Percentiles rank a stretch among this genome's conserved stretches.
phyloP scores from a whole-genome alignment of 2,888 invertebrate species.

The Athetis lepigone region DNA sequence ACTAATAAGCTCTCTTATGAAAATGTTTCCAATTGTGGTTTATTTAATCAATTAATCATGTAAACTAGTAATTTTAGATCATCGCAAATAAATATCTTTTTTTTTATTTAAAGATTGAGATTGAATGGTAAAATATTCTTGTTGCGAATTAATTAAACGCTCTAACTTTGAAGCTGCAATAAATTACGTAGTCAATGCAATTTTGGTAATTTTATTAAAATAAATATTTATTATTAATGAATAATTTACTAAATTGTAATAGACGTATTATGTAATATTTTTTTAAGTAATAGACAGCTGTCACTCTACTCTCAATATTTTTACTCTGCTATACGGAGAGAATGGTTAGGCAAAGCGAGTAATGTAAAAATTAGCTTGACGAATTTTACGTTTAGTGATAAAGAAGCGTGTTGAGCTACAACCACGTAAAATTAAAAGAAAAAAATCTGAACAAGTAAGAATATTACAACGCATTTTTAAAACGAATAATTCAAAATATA shows the following conservation, averaged over 20 bases:
- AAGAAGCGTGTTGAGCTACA: not conserved
- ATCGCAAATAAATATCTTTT: not conserved
- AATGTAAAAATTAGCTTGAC: constrained; percentile 13
- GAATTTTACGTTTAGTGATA: constrained; percentile 9
- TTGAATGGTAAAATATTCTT: not conserved
- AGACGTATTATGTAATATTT: too few species aligned
- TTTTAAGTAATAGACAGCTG: too few species aligned
- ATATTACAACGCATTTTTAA: too few species aligned
- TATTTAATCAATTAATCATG: too few species aligned
- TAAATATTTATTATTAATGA: not conserved
- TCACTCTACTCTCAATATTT: too few species aligned
- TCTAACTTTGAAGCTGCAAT: too few species aligned
- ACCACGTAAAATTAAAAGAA: not conserved
- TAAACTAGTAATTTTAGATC: too few species aligned
- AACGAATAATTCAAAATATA: not conserved
- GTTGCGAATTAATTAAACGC: too few species aligned
- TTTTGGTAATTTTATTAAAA: not conserved
- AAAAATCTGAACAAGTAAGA: not conserved
- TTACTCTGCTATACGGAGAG: not conserved
- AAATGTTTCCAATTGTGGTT: too few species aligned
- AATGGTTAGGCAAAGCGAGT: not conserved
- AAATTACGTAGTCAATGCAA: not conserved
- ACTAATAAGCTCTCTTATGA: too few species aligned
- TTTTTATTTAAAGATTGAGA: not conserved
- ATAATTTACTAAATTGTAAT: too few species aligned